Conservation (phyloP, 2,113 vertebrate genomes). For the Numenius arquata region DNA sequence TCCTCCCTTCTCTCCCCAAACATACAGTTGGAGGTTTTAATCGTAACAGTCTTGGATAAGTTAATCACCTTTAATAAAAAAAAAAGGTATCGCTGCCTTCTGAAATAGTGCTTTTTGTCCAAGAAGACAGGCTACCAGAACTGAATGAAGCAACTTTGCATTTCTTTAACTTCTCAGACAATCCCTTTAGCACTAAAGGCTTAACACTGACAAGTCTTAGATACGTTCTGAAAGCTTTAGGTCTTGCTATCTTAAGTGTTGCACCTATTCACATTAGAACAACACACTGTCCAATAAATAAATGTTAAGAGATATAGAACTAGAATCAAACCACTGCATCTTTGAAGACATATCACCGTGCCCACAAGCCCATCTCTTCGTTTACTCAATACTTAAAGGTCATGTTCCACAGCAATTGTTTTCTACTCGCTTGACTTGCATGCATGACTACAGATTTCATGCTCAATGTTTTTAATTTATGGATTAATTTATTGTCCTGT, state of each 20-base stretch:
- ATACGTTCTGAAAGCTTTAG: neutral
- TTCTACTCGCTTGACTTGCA: neutral
- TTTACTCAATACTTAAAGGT: neutral
- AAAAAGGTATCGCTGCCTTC: neutral
- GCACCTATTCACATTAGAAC: neutral
- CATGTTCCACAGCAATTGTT: neutral
- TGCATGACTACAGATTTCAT: neutral
- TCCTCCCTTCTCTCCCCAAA: neutral
- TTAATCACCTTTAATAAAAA: neutral
- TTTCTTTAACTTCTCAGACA: neutral
- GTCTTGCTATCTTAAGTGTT: neutral
- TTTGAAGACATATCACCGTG: neutral
- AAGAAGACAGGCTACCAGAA: fast-evolving
- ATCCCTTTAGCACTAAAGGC: neutral
- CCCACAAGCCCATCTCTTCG: neutral
- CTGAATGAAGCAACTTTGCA: neutral
- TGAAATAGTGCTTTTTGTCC: neutral
- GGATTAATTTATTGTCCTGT: too few species aligned
- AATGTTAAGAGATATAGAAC: neutral
- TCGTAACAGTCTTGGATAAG: neutral
- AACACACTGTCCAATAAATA: neutral
- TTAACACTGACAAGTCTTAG: neutral
- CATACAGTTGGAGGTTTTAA: neutral
- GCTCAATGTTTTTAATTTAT: neutral
- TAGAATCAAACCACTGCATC: neutral